Evolutionary conservation across 2,888 invertebrate species (phyloP).

Genomic region (Tenthredo amoena): DNA sequence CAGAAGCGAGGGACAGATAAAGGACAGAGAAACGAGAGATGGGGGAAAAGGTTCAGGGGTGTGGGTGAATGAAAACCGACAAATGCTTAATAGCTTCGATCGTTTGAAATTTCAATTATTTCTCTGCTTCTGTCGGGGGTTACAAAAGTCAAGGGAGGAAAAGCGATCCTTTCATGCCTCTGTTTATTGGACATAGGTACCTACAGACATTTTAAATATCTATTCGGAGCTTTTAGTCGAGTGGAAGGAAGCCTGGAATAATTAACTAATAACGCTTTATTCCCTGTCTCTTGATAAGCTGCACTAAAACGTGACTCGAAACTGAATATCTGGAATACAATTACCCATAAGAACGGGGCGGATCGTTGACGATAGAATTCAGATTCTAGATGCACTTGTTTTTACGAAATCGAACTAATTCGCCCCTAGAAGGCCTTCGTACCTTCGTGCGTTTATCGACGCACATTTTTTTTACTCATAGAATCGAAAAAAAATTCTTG

Average conservation of each 20-base stretch:
- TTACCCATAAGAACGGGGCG: neutral
- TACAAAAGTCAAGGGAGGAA: constrained; percentile 3
- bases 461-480: too few relatives aligned
- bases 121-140: constrained; percentile 20
- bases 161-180: constrained; percentile 12
- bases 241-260: constrained; percentile 18
- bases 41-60: neutral
- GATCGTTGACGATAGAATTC: neutral
- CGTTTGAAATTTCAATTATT: constrained; percentile 54
- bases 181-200: constrained; percentile 30
- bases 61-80: constrained; percentile 46
- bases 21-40: constrained; percentile 16
- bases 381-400: neutral
- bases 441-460: too few relatives aligned
- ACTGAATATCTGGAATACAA: neutral
- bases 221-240: constrained; percentile 15
- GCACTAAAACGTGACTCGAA: neutral
- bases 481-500: neutral
- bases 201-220: constrained; percentile 28
- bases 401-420: neutral
- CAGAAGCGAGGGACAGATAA: constrained; percentile 45
- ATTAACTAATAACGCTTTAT: constrained; percentile 29
- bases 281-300: neutral
- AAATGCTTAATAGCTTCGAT: constrained; percentile 48
- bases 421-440: too few relatives aligned